These are phyloP conservation scores for Oceanites oceanicus DNA, from an alignment of 2,113 vertebrate species.

Conservation along the genomic window DNA sequence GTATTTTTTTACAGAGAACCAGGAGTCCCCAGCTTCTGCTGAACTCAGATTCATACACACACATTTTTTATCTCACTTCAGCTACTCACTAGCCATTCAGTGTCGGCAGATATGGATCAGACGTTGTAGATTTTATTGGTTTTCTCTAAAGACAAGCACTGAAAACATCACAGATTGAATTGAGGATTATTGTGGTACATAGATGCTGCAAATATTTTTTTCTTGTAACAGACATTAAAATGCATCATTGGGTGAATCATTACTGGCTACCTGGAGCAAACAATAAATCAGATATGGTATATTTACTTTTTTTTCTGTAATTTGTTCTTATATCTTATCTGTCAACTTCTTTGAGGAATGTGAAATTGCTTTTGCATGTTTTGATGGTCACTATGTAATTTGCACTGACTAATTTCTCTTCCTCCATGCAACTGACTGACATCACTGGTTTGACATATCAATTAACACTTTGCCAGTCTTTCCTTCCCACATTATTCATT, in stretches of 20 bases:
- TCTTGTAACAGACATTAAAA: background rate
- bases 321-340: background rate
- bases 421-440: background rate
- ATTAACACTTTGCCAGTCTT: constrained; percentile 45
- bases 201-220: background rate
- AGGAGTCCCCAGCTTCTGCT: background rate
- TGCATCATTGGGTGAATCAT: background rate
- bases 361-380: background rate
- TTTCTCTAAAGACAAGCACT: background rate
- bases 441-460: constrained; percentile 31
- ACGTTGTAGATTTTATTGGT: background rate
- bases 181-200: background rate
- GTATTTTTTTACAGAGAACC: background rate
- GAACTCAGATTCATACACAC: background rate
- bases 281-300: background rate
- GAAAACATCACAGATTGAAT: background rate
- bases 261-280: background rate
- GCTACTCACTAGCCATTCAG: background rate
- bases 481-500: constrained; percentile 24
- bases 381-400: background rate
- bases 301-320: background rate
- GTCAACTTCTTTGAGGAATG: background rate
- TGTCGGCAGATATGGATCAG: background rate
- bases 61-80: background rate
- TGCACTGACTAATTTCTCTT: constrained; percentile 29